Conservation (phyloP, 2,113 vertebrate genomes). For the Oceanodroma tethys region DNA sequence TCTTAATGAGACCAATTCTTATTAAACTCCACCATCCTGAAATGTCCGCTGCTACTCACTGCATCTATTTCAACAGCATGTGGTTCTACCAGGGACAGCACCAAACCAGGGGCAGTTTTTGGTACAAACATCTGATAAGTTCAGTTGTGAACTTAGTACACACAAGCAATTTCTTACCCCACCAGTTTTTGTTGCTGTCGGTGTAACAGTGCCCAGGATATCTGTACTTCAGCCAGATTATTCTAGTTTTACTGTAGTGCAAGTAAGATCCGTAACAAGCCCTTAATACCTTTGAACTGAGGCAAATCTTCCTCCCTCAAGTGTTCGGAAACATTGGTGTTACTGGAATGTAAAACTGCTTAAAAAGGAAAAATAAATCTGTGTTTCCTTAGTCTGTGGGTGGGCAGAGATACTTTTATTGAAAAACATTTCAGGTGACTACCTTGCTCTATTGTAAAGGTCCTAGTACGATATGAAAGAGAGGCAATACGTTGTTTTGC, state of each 20-base stretch:
- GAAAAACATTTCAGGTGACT: conserved; percentile 4
- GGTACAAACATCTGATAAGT: accelerated
- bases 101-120: neutral
- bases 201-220: neutral
- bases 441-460: neutral
- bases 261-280: neutral
- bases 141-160: neutral
- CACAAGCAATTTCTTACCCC: neutral
- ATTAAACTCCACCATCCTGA: neutral
- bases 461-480: neutral
- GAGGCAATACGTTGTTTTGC: neutral
- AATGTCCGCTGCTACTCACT: neutral
- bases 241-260: neutral
- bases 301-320: neutral
- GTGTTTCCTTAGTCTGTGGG: neutral
- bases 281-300: neutral
- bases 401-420: neutral
- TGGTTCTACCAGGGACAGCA: neutral
- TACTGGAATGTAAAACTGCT: neutral
- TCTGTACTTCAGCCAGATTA: neutral
- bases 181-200: neutral
- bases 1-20: neutral
- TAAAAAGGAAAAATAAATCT: neutral
- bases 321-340: neutral
- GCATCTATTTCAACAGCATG: accelerated